Base-by-base conservation (phyloP, 2,888 invertebrate genomes). In the Tholera decimalis region DNA sequence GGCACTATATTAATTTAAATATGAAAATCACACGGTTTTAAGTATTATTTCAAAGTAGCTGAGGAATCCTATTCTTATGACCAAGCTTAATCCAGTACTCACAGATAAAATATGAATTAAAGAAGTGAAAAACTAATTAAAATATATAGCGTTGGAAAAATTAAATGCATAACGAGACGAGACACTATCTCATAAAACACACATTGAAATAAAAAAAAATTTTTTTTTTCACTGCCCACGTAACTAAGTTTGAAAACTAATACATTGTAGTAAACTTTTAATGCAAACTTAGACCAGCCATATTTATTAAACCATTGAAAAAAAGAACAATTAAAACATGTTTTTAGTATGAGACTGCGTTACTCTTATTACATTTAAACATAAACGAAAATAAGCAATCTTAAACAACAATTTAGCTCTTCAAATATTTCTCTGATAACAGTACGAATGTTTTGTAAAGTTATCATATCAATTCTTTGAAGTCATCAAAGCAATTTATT, bases 401-500 rank as follows among this genome's bases (percentile, higher is more conserved):
- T 11, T 3, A 39, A 26, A 28, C 37, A 51, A 46, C 18, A 15
- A 71, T 61, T 67, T 61, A 22, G n/a, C 30, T 51, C 18, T 13
- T 37, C 20, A 37, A 61, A 8, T 5, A 7, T 44, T 41, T 66
- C 35, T 37, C 37, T 33, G 55, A 33, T 39, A 64, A 44, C 37
- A 24, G 20, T 44, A 26, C 47, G 41, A 67, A 65, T 47, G 41
- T 58, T 58, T 50, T 30, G 30, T 18, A 53, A 43, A 66, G 37
- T 49, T 56, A 43, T 56, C 28, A 47, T 58, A 71, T 62, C 44
- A 67, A 62, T 60, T 73, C 22, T 51, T 35, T 47, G 37, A 30
- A 58, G 46, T 44, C 55, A 53, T 57, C 20, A 62, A 51, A 58
- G 33, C 35, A 37, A 72, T 77, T 72, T 77, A 56, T 60, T 49